Base-by-base conservation (phyloP, 2,797 vertebrate species). In the Erpetoichthys calabaricus region DNA sequence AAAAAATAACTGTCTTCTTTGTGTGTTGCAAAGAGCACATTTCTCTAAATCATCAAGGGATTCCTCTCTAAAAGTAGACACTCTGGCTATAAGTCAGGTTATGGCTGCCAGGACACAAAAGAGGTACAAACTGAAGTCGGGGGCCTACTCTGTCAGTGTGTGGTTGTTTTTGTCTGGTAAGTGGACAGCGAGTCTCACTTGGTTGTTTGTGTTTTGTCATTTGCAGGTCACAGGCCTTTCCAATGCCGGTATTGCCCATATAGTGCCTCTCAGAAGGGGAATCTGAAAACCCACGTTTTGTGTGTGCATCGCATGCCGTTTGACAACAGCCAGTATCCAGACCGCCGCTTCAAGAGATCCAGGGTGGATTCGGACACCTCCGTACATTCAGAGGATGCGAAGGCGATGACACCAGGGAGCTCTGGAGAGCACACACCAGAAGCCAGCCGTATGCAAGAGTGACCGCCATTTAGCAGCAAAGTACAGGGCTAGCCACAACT, bases 241-340 rank as follows among this genome's bases (percentile, higher is more conserved):
- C 88, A 86, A 73, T 94, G 92, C 78, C 81, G 86, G 63, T 94
- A 90, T 78, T 97, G 91, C 64, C 87, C 86, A 1, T 96, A 94
- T 81, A 89, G 90, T 65, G 91, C 91, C 79, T 93, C 92, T 55
- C 94, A 97, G 81, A 97, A 97, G 75, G 94, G 91, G 61, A 97
- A 98, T 70, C 80, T 97, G 79, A 97, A 97, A 85, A 94, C 91
- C 59, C 92, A 94, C 0, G 91, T 95, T 57, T 81, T 94, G 62
- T 94, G 91, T 5, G 90, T 97, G 63, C 92, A 97, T 76, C 91
- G 89, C 63, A 91, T 90, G 91, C 91, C 93, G 75, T 97, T 95
- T n/a, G 90, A 98, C 86, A 96, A 93, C 84, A 93, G 87, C 76
- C 90, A 87, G 77, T 94, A 93, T 59, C 91, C 92, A 0, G 91